A percentile compares a stretch with the other conserved stretches of the same genome.
Evolutionary conservation across 2,113 vertebrate species (phyloP).

Genomic region (Chelonoidis abingdonii): DNA sequence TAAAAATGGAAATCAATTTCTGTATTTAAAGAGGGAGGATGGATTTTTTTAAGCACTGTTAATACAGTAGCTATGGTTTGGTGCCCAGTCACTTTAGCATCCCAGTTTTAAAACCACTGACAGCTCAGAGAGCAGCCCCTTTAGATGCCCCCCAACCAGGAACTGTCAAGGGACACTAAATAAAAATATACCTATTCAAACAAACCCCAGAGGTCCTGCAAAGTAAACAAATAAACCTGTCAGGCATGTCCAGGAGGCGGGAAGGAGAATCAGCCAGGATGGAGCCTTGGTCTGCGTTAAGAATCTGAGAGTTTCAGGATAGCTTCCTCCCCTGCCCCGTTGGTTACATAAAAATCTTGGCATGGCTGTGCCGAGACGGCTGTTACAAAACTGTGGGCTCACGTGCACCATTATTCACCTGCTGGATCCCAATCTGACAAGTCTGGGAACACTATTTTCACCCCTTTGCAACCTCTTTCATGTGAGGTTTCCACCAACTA

Average conservation of each 20-base stretch:
- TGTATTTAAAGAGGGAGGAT: neutral
- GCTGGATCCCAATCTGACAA: neutral
- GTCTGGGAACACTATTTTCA: neutral
- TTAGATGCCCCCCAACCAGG: too few relatives aligned
- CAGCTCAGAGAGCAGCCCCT: too few relatives aligned
- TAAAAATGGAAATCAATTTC: neutral
- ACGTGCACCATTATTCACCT: neutral
- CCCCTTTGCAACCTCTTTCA: neutral
- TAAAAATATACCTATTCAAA: too few relatives aligned
- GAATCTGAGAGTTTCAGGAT: neutral
- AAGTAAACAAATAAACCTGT: too few relatives aligned
- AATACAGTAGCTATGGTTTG: too few relatives aligned
- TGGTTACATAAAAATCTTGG: neutral
- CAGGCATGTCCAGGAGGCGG: too few relatives aligned
- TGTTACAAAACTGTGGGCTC: neutral
- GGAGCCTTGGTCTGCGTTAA: neutral
- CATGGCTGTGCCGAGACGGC: neutral
- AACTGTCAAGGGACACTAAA: too few relatives aligned
- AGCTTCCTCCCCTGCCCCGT: neutral
- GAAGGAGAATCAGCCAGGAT: neutral
- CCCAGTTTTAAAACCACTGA: too few relatives aligned
- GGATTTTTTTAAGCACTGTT: neutral
- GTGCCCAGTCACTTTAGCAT: too few relatives aligned
- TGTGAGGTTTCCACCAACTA: neutral
- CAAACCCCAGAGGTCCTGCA: too few relatives aligned